A percentile compares a stretch with the other conserved stretches of the same genome.
Evolutionary conservation across 1,140 invertebrate species (phyloP).

Genomic region (Cotesia chilonis): DNA sequence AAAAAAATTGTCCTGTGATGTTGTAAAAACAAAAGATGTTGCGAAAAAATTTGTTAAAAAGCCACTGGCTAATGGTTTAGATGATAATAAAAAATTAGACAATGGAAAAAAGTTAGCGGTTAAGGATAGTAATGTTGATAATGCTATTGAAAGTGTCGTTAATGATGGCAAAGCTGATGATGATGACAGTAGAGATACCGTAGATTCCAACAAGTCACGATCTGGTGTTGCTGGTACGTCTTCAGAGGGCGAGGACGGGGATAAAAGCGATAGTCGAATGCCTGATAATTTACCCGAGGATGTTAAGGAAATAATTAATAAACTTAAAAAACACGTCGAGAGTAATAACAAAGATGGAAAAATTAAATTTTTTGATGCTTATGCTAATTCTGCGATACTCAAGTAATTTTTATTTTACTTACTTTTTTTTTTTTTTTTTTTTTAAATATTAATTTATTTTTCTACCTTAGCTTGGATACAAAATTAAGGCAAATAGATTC

Average conservation of each 20-base stretch:
- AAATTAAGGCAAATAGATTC: constrained; percentile 63
- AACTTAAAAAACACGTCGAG: constrained; percentile 69
- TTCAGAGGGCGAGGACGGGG: constrained; percentile 58
- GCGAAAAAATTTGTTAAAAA: constrained; percentile 58
- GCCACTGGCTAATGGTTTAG: constrained; percentile 51
- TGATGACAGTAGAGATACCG: constrained; percentile 62
- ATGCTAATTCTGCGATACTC: constrained; percentile 71
- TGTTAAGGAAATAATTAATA: constrained; percentile 67
- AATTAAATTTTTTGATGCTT: constrained; percentile 71
- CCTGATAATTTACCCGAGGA: constrained; percentile 70
- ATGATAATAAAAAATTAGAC: constrained; percentile 47
- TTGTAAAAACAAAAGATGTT: constrained; percentile 41
- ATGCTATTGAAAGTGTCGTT: constrained; percentile 70
- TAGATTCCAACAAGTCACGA: constrained; percentile 59
- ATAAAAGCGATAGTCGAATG: constrained; percentile 65
- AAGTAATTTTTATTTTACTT: constrained; percentile 61
- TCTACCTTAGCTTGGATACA: constrained; percentile 70
- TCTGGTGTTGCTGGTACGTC: constrained; percentile 50
- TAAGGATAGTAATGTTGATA: constrained; percentile 57
- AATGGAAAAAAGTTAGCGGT: constrained; percentile 52
- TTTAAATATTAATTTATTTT: constrained; percentile 38
- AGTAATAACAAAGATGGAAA: constrained; percentile 68
- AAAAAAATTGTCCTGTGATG: constrained; percentile 41
- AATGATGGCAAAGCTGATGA: constrained; percentile 62
- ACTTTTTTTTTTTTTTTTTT: constrained; percentile 3